Percentiles rank a stretch among this genome's conserved stretches.
Evolutionary conservation across 2,888 invertebrate genomes (phyloP).

Genomic region (Portevinia maculata): DNA sequence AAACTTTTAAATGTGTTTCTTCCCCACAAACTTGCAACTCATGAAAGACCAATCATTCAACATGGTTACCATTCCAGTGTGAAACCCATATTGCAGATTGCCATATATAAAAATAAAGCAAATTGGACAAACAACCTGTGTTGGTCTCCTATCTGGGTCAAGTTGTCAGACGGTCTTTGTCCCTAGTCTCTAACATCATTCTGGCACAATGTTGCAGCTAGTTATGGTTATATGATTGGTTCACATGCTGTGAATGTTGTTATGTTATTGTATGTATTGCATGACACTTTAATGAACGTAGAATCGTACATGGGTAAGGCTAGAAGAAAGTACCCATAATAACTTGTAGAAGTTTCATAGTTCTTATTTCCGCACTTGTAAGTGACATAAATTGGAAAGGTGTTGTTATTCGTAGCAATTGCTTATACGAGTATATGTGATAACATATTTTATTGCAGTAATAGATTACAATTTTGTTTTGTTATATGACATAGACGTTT

Average conservation of each 20-base stretch:
- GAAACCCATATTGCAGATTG: constrained; percentile 13
- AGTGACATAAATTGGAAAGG: constrained; percentile 42
- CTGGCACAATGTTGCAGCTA: neutral
- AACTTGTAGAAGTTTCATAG: constrained; percentile 5
- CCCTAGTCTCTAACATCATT: neutral
- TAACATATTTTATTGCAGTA: too few species aligned
- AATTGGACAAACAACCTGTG: constrained; percentile 25
- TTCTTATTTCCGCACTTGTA: constrained; percentile 1
- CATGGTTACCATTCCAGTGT: neutral
- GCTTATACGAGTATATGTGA: too few species aligned
- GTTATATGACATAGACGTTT: too few species aligned
- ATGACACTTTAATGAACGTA: too few species aligned
- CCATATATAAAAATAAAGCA: constrained; percentile 23
- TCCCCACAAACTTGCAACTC: constrained; percentile 8
- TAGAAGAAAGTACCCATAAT: neutral
- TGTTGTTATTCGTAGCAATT: constrained; percentile 10
- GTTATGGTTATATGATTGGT: constrained; percentile 7
- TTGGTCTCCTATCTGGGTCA: constrained; percentile 14
- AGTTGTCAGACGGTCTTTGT: constrained; percentile 12
- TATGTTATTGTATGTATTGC: too few species aligned
- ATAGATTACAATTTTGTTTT: too few species aligned
- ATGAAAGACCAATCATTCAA: constrained; percentile 20
- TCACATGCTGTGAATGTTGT: neutral
- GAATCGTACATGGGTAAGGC: too few species aligned
- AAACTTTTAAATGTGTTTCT: constrained; percentile 6